Evolutionary conservation across 2,888 invertebrate species (phyloP).

Genomic region (Byasa hedistus): DNA sequence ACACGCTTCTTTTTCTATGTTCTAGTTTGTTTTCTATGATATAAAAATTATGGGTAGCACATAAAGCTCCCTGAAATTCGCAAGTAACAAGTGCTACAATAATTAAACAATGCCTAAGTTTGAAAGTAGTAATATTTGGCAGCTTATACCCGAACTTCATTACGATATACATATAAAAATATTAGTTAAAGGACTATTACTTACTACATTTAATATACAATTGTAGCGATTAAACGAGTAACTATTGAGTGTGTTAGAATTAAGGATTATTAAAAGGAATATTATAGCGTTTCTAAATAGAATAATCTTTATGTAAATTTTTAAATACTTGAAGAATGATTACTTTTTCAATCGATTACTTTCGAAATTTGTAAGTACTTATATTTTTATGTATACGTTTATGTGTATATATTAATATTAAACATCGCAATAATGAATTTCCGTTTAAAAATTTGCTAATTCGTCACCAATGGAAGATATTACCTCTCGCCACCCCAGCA

Average conservation of each 20-base stretch:
- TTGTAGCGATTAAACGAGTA: too few relatives aligned
- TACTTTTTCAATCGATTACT: not conserved
- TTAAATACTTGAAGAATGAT: not conserved
- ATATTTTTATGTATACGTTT: not conserved
- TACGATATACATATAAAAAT: not conserved
- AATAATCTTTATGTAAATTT: too few relatives aligned
- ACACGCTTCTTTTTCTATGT: constrained; percentile 32
- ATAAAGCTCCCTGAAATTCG: too few relatives aligned
- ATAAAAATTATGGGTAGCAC: too few relatives aligned
- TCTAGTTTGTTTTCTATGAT: too few relatives aligned
- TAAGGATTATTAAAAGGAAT: too few relatives aligned
- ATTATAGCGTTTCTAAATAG: too few relatives aligned
- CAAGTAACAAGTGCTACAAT: constrained; percentile 37
- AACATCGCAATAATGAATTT: constrained; percentile 7
- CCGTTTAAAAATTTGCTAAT: not conserved
- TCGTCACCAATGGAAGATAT: constrained; percentile 47
- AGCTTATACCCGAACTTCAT: constrained; percentile 14
- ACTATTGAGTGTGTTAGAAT: too few relatives aligned
- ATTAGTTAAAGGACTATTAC: not conserved
- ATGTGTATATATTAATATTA: not conserved
- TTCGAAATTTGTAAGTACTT: not conserved
- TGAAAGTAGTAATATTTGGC: constrained; percentile 20
- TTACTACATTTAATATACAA: not conserved
- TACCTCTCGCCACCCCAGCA: constrained; percentile 58
- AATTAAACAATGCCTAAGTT: constrained; percentile 37